A percentile compares a stretch with the other conserved stretches of the same genome.
Conservation (phyloP, 2,797 vertebrate species). For the Sitta carolinensis region DNA sequence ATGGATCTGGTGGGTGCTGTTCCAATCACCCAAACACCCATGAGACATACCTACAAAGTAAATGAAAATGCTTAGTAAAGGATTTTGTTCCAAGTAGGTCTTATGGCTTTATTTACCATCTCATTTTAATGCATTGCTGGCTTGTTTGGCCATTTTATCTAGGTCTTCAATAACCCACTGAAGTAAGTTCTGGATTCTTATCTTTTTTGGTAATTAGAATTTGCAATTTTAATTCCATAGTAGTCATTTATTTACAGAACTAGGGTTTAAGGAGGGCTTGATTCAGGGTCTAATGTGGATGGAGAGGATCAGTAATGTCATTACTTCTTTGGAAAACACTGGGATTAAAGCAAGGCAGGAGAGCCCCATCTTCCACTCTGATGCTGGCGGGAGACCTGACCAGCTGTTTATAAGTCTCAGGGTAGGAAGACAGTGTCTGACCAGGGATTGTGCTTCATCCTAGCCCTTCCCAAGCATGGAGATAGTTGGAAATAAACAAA, state of each 20-base stretch:
- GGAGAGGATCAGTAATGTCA: background rate
- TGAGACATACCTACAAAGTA: background rate
- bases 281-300: background rate
- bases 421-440: background rate
- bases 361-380: background rate
- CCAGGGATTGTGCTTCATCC: background rate
- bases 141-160: background rate
- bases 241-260: background rate
- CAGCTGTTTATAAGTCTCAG: background rate
- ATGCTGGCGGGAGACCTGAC: background rate
- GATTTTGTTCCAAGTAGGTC: background rate
- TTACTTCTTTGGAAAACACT: background rate
- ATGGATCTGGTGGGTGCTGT: background rate
- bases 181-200: background rate
- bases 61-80: background rate
- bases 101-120: background rate
- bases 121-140: background rate
- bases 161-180: background rate
- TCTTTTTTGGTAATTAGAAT: background rate
- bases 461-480: background rate
- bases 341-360: background rate
- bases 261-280: background rate
- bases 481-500: background rate
- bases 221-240: background rate
- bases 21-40: background rate